Base-by-base conservation (phyloP, 2,797 vertebrate genomes). In the Apogon hyalosoma region DNA sequence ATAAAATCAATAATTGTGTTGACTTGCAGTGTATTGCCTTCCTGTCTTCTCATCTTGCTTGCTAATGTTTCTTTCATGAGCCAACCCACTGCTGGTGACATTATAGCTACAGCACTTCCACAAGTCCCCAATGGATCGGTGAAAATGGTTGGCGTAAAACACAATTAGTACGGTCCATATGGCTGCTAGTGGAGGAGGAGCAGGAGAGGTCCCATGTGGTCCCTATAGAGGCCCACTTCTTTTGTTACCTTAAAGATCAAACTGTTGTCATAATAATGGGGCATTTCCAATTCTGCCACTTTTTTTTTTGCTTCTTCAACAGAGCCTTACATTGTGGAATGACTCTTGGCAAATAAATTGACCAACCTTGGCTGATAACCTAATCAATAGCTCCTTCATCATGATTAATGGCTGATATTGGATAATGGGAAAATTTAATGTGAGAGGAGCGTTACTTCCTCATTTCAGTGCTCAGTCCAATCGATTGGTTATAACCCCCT, bases 51-150 rank as follows among this genome's bases (percentile, higher is more conserved):
- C 92, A 86, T 90, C 89, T 75, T 38, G 74, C 89, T 72, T 4
- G 73, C 88, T 91, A 90, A 92, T 93, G 92, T 94, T 94, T 94
- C 88, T 94, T 94, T 93, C 92, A 94, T 92, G 88, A 94, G 90
- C 83, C 86, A 74, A 84, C 81, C 86, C 78, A 79, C 82, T 83
- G 87, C 89, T 90, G 82, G 83, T 90, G 92, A 92, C 90, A 90
- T 92, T 90, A 92, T 80, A 89, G 88, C 89, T 90, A 88, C 86
- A 86, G 86, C 88, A 87, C 90, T 88, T 87, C 80, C 85, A 88
- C 88, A 90, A 92, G 89, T 92, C 92, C 93, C 92, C 80, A 43
- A 83, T 88, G 92, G 88, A 90, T 89, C 61, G 16, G 81, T 77
- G 87, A 87, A 90, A 94, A 93, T 86, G 91, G 88, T 82, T 74